Conservation (phyloP, 1,140 invertebrate genomes). For the Pseudachorutes palmiensis region DNA sequence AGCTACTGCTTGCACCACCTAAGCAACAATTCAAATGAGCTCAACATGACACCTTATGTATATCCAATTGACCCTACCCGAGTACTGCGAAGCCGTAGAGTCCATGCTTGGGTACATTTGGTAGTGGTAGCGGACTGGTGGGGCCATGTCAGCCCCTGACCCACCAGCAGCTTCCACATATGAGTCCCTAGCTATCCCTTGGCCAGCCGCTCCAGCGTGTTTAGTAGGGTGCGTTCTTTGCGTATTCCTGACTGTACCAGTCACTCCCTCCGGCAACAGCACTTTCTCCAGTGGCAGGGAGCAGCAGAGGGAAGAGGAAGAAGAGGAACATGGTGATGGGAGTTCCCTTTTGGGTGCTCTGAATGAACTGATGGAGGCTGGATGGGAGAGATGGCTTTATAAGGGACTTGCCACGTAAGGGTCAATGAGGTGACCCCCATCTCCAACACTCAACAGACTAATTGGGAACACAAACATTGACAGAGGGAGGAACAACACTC, state of each 20-base stretch:
- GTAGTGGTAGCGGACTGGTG: neutral
- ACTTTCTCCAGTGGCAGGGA: neutral
- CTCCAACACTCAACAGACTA: too few species aligned
- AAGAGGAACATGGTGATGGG: neutral
- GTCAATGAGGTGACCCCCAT: too few species aligned
- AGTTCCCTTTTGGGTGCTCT: neutral
- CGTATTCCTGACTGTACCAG: neutral
- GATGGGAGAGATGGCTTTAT: too few species aligned
- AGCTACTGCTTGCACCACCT: too few species aligned
- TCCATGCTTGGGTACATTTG: conserved; percentile 7
- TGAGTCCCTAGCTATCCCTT: neutral
- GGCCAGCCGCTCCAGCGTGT: neutral
- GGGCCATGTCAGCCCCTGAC: neutral
- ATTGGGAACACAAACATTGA: too few species aligned
- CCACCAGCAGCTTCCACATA: neutral
- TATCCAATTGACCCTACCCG: too few species aligned
- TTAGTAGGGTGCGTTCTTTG: neutral
- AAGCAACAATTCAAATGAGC: too few species aligned
- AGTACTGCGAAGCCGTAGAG: too few species aligned
- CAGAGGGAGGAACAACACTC: too few species aligned
- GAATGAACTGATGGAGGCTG: too few species aligned
- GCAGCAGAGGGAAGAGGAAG: neutral
- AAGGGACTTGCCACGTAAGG: too few species aligned
- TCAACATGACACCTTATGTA: too few species aligned
- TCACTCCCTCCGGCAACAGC: neutral